These are phyloP conservation scores for Mobula hypostoma DNA, from an alignment of 2,113 vertebrate species.

Conservation along the genomic window DNA sequence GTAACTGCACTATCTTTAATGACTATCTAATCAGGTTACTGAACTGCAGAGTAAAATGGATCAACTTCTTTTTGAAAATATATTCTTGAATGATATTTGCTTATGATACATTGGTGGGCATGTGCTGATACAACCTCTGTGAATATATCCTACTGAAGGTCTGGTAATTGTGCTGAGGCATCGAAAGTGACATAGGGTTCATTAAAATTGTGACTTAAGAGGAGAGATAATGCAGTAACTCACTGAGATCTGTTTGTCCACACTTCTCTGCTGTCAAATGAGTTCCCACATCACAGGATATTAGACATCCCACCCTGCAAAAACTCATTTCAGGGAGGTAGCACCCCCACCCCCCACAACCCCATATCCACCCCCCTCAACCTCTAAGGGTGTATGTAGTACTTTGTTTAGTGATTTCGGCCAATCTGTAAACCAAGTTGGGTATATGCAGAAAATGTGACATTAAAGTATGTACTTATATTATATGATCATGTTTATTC, in stretches of 20 bases:
- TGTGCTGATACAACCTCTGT: neutral
- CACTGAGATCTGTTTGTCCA: constrained; percentile 9
- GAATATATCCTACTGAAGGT: neutral
- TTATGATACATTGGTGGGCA: neutral
- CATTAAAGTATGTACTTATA: too few relatives aligned
- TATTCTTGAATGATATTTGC: neutral
- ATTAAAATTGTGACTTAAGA: neutral
- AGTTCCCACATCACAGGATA: neutral
- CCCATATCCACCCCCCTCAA: too few relatives aligned
- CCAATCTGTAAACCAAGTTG: too few relatives aligned
- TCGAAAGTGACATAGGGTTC: neutral
- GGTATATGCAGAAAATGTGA: too few relatives aligned
- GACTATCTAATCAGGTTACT: neutral
- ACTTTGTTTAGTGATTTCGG: too few relatives aligned
- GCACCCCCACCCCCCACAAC: too few relatives aligned
- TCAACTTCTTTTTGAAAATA: neutral
- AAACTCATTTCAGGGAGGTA: too few relatives aligned
- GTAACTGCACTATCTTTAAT: neutral
- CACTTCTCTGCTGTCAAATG: neutral
- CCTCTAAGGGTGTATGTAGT: too few relatives aligned
- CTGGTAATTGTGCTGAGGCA: neutral
- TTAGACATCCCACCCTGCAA: too few relatives aligned
- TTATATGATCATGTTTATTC: too few relatives aligned
- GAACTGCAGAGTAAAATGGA: neutral
- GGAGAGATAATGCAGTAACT: neutral